Conservation (phyloP, 2,797 vertebrate genomes). For the Erpetoichthys calabaricus region DNA sequence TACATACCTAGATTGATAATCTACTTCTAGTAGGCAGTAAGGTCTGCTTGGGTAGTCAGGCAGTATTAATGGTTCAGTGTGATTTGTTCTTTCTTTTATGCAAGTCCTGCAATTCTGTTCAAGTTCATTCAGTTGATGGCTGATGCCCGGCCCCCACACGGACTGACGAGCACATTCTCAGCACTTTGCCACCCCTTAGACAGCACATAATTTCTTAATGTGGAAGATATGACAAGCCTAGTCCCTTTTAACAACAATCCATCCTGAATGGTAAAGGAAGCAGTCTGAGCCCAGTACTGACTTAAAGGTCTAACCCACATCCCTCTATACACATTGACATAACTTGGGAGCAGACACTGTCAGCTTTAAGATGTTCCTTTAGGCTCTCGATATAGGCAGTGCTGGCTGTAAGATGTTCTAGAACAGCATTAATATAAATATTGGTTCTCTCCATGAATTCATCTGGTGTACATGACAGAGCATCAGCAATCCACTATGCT, state of each 20-base stretch:
- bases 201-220: constrained; percentile 4
- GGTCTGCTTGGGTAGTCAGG: background rate
- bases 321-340: too few species aligned
- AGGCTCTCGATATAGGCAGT: too few species aligned
- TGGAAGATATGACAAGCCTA: background rate
- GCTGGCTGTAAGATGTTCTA: too few species aligned
- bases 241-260: constrained; percentile 1
- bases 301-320: background rate
- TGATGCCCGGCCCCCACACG: constrained; percentile 12
- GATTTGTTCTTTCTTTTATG: constrained; percentile 4
- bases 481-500: too few species aligned
- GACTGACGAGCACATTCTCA: constrained; percentile 6
- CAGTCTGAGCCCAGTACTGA: background rate
- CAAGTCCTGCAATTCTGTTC: constrained; percentile 5
- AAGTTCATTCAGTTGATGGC: constrained; percentile 3
- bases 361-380: too few species aligned
- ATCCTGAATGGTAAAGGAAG: background rate
- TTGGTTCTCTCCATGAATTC: too few species aligned
- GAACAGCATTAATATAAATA: too few species aligned
- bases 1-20: too few species aligned
- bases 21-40: background rate
- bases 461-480: too few species aligned
- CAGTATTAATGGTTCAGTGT: constrained; percentile 8
- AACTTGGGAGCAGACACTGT: too few species aligned
- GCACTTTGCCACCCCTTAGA: constrained; percentile 8